Percentiles rank a stretch among this genome's conserved stretches.
Conservation (phyloP, 2,113 vertebrate species). For the Phalacrocorax carbo region DNA sequence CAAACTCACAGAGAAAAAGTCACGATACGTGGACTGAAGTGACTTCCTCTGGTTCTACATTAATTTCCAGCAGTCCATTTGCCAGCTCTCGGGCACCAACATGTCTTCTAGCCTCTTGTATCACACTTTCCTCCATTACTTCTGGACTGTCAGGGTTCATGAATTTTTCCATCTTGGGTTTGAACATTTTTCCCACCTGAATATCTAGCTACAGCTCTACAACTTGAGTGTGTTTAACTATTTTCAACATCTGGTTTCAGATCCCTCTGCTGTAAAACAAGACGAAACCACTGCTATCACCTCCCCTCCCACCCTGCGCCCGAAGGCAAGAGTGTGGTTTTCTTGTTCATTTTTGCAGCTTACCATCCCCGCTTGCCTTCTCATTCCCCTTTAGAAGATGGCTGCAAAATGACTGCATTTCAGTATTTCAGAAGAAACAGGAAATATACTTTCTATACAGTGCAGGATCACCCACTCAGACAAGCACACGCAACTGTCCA, state of each 20-base stretch:
- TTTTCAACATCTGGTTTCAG: not conserved
- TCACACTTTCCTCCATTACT: too few relatives aligned
- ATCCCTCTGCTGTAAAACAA: not conserved
- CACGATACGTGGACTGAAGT: rapidly evolving
- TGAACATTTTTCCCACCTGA: not conserved
- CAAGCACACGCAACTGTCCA: not conserved
- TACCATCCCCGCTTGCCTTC: not conserved
- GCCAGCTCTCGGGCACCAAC: not conserved
- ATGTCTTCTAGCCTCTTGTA: too few relatives aligned
- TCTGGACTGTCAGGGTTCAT: too few relatives aligned
- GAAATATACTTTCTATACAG: not conserved
- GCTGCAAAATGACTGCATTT: not conserved
- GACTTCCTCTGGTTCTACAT: not conserved
- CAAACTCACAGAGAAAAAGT: not conserved
- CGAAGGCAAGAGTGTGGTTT: not conserved
- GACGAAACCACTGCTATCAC: not conserved
- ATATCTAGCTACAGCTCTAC: not conserved
- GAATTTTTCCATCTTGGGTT: not conserved
- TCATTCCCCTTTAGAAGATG: not conserved
- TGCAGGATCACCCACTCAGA: not conserved
- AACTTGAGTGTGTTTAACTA: not conserved
- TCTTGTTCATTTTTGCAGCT: not conserved
- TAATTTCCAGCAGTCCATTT: not conserved
- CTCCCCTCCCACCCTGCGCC: too few relatives aligned
- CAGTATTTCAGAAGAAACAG: not conserved